A percentile compares a stretch with the other conserved stretches of the same genome.
Evolutionary conservation across 1,140 invertebrate genomes (phyloP).

Genomic region (Drosophila hydei): DNA sequence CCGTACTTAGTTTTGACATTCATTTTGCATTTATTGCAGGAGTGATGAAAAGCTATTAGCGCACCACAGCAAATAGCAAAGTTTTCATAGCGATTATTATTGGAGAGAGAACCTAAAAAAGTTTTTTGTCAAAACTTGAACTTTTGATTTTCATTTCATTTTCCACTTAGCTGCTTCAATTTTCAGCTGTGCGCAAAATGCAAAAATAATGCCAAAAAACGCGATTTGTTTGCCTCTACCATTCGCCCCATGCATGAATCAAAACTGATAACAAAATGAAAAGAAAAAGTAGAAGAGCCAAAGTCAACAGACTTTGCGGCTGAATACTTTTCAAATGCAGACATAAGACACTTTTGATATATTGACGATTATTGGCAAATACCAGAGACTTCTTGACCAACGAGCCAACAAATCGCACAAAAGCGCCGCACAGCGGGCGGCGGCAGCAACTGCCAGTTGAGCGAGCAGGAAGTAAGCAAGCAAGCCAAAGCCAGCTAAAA

Average conservation of each 20-base stretch:
- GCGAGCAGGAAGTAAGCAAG: neutral
- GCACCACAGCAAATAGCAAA: slow-evolving; percentile 4
- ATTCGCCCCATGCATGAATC: neutral
- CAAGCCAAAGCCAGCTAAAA: slow-evolving; percentile 43
- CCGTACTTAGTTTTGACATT: slow-evolving; percentile 16
- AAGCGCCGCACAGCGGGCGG: slow-evolving; percentile 35
- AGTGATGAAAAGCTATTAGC: slow-evolving; percentile 34
- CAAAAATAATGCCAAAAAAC: slow-evolving; percentile 50
- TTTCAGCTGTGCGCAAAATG: slow-evolving; percentile 32
- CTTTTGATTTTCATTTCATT: slow-evolving; percentile 27
- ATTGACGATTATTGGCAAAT: slow-evolving; percentile 77
- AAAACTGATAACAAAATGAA: neutral
- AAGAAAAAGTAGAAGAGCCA: slow-evolving; percentile 6
- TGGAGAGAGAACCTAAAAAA: slow-evolving; percentile 11
- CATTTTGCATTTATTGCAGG: neutral
- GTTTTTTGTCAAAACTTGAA: slow-evolving; percentile 15
- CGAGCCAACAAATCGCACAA: slow-evolving; percentile 47
- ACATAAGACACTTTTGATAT: slow-evolving; percentile 68
- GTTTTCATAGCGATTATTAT: slow-evolving; percentile 11
- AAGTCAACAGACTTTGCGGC: slow-evolving; percentile 20
- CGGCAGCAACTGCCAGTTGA: neutral
- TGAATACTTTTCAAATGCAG: slow-evolving; percentile 64
- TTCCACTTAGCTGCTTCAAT: slow-evolving; percentile 29
- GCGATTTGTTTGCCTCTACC: slow-evolving; percentile 28
- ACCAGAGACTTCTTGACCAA: slow-evolving; percentile 51